Base-by-base conservation (phyloP, 2,888 invertebrate genomes). In the Heterodera filipjevi region DNA sequence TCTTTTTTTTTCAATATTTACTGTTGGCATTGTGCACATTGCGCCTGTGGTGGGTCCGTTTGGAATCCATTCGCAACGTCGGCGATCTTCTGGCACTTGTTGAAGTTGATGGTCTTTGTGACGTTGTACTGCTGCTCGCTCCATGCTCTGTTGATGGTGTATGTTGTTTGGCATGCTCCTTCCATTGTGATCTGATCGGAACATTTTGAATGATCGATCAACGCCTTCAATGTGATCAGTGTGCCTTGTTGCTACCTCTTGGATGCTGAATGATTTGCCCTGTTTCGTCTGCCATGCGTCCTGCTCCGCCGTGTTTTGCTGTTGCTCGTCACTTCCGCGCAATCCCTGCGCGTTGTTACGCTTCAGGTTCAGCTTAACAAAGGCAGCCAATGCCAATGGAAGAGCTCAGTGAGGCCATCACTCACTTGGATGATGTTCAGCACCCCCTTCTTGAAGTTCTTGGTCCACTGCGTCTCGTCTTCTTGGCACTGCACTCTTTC, bases 81-180 rank as follows among this genome's bases (percentile, higher is more conserved):
- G 19, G 90, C 87, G 79, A 89, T 87, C 77, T 87, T 82, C 73
- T 80, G 79, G 87, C 90, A 90, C 81, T 89, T 89, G 80, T 90
- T 88, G 86, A 90, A 90, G 89, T 91, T 89, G 83, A 90, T 84
- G 66, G 90, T 85, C 86, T 90, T 90, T 80, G 86, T 86, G 79
- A 90, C 86, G 70, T 86, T 84, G 83, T 89, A 80, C n/a, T n/a
- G n/a, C 85, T 53, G 64, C 33, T 46, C 46, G 53, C 78, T 77
- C 49, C 39, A 33, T 5, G 72, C 53, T 32, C 49, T 68, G 82
- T 79, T 80, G 68, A 81, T 39, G 19, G 77, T 80, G 76, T 81
- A 81, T 5, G 70, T 75, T 33, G 78, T 76, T 66, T 82, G 46
- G 76, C 82, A 82, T 16, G 83, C 79, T 10, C 82, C 82, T 49